phyloP scores from a whole-genome alignment of 2,888 invertebrate genomes.

The Stegophylla sp. region DNA sequence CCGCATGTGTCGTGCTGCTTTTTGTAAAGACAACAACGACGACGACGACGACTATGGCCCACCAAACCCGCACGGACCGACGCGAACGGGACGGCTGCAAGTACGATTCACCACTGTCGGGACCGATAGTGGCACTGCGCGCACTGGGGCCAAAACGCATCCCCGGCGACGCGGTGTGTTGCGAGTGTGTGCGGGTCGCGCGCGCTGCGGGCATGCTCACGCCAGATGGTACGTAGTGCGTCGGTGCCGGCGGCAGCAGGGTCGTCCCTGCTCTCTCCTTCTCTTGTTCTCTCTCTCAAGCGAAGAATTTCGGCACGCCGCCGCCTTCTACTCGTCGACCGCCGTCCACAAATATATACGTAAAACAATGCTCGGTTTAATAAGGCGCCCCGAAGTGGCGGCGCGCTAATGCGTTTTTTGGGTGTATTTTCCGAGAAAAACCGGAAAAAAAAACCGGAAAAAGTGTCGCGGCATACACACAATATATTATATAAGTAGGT shows the following conservation, averaged over 20 bases:
- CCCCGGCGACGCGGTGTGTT: constrained; percentile 37
- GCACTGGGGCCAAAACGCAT: constrained; percentile 42
- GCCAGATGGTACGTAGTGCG: constrained; percentile 54
- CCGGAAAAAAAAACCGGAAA: background rate
- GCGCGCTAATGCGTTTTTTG: background rate
- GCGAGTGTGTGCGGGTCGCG: constrained; percentile 1
- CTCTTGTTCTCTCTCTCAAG: background rate
- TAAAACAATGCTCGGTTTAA: background rate
- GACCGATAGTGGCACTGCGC: constrained; percentile 50
- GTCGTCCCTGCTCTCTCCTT: background rate
- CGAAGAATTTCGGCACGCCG: constrained; percentile 31
- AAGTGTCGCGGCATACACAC: background rate
- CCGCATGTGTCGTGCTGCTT: constrained; percentile 26
- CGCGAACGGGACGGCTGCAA: constrained; percentile 30
- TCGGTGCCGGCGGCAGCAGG: constrained; percentile 46
- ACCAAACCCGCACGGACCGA: constrained; percentile 19
- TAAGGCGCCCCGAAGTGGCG: background rate
- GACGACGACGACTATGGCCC: constrained; percentile 6
- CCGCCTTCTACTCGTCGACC: background rate
- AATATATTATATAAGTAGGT: no score
- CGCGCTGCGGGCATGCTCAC: constrained; percentile 54
- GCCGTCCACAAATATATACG: no score
- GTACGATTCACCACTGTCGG: constrained; percentile 30
- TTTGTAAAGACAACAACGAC: background rate
- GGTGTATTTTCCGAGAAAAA: background rate